Percentiles rank a stretch among this genome's conserved stretches.
Conservation (phyloP, 2,797 vertebrate genomes). For the Anguilla obscura region DNA sequence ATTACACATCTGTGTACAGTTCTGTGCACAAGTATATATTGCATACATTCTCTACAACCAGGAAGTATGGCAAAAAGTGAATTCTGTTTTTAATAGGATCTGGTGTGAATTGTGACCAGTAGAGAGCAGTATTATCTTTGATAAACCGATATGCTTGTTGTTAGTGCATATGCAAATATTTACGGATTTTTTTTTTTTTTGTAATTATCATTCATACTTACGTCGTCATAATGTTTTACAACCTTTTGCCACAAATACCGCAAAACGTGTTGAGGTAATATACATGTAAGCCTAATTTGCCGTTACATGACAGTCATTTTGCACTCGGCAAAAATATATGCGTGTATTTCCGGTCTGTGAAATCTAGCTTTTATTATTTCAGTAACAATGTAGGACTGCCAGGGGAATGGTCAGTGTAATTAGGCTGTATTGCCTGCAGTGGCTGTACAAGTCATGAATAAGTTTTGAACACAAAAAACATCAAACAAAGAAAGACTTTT, state of each 20-base stretch:
- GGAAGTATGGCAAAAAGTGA: no score
- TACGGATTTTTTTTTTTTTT: neutral
- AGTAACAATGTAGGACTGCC: neutral
- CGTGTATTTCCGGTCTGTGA: neutral
- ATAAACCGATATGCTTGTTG: neutral
- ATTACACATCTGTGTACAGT: no score
- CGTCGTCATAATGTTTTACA: neutral
- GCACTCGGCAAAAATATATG: neutral
- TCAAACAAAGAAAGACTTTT: neutral
- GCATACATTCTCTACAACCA: no score
- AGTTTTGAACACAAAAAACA: neutral
- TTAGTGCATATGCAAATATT: neutral
- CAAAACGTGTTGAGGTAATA: neutral
- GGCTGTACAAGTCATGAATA: neutral
- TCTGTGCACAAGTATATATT: no score
- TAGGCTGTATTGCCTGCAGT: neutral
- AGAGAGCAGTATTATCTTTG: conserved; percentile 56
- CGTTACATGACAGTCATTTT: neutral
- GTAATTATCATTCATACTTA: neutral
- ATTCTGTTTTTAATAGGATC: neutral
- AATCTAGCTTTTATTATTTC: neutral
- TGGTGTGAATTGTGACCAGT: conserved; percentile 40
- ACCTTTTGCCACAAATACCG: neutral
- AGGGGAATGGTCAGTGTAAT: neutral
- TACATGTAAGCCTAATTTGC: neutral